Evolutionary conservation across 2,888 invertebrate genomes (phyloP).

Genomic region (Sminthurinus aureus): DNA sequence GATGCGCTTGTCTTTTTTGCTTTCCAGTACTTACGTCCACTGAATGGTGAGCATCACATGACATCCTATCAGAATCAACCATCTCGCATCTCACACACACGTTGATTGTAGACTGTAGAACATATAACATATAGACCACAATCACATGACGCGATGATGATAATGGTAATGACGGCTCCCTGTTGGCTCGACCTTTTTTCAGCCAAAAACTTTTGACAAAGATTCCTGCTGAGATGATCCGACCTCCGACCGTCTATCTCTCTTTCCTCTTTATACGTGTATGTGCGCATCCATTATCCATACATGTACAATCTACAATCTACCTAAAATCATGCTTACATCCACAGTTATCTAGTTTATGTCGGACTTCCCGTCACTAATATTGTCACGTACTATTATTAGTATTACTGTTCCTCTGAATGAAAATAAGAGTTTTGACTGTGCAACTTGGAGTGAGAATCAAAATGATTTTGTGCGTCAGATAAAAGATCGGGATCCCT

Average conservation of each 20-base stretch:
- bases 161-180: constrained; percentile 25
- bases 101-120: neutral
- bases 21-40: too few species aligned
- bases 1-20: too few species aligned
- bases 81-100: neutral
- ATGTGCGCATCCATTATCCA: constrained; percentile 7
- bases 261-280: neutral
- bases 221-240: constrained; percentile 36
- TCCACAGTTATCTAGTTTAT: too few species aligned
- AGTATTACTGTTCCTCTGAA: too few species aligned
- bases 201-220: constrained; percentile 22
- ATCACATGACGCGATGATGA: constrained; percentile 1
- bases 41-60: neutral
- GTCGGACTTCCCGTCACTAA: too few species aligned
- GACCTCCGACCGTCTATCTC: constrained; percentile 41
- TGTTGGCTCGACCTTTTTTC: constrained; percentile 26
- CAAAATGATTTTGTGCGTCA: too few species aligned
- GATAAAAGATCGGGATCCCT: too few species aligned
- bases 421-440: too few species aligned
- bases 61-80: neutral
- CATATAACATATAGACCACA: neutral
- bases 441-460: too few species aligned
- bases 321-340: too few species aligned
- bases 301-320: neutral
- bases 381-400: too few species aligned